Evolutionary conservation across 2,113 vertebrate species (phyloP).

Genomic region (Paracanthobrama guichenoti): DNA sequence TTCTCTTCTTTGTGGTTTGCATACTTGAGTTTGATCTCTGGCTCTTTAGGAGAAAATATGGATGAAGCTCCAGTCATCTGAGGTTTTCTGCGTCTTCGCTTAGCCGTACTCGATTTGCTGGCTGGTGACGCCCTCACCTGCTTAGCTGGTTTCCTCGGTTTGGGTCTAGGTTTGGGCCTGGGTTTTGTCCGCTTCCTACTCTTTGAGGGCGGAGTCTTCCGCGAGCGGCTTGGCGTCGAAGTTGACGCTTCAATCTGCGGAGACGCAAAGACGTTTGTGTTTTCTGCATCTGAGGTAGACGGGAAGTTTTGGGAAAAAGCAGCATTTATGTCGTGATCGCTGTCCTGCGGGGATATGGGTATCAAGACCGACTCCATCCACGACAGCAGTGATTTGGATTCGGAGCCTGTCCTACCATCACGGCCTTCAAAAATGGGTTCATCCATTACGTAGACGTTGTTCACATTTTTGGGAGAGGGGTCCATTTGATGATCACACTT

Average conservation of each 20-base stretch:
- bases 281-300: slow-evolving; percentile 37
- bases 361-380: slow-evolving; percentile 29
- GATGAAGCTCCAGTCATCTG: slow-evolving; percentile 3
- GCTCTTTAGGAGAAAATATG: slow-evolving; percentile 64
- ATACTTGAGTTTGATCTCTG: slow-evolving; percentile 73
- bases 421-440: not conserved
- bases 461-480: slow-evolving; percentile 17
- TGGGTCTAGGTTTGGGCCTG: slow-evolving; percentile 4
- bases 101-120: not conserved
- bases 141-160: not conserved
- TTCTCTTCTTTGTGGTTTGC: slow-evolving; percentile 58
- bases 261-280: slow-evolving; percentile 33
- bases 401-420: not conserved
- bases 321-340: slow-evolving; percentile 13
- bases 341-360: slow-evolving; percentile 29
- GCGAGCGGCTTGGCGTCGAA: not conserved
- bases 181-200: slow-evolving; percentile 23
- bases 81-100: slow-evolving; percentile 53
- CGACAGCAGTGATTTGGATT: slow-evolving; percentile 4
- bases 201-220: not conserved
- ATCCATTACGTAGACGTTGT: not conserved
- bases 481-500: not conserved
- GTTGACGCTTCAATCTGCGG: slow-evolving; percentile 11
- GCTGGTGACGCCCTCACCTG: not conserved
- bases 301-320: slow-evolving; percentile 8